Evolutionary conservation across 2,888 invertebrate species (phyloP), one percentile per base, ranked within the genome.

Genomic region (Galerucella calmariensis): DNA sequence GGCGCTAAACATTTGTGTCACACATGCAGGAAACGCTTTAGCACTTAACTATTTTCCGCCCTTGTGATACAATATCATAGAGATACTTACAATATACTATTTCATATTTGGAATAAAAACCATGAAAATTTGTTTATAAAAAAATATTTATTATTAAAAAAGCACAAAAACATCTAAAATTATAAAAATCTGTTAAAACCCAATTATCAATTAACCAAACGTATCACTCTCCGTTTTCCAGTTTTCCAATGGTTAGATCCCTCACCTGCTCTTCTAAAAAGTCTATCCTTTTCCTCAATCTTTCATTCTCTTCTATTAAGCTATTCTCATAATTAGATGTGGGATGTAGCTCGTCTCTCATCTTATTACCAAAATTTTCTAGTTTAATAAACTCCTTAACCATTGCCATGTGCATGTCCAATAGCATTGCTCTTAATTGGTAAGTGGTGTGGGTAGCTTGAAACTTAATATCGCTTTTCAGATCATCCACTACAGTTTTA

Each of bases 261-360:
- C 67, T 73, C 62, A 73, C 16, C 66, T 80, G 79, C 16, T 81
- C 78, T 71, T 89, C 89, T 72, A 90, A 82, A 79, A 88, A 87
- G 77, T 89, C 88, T 75, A 90, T 84, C 84, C 89, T 89, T 48
- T 89, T 86, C 2, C 87, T 85, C 41, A 90, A 85, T 80, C 87
- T 88, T 79, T 89, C 88, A 80, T 90, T 90, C 48, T 89, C 88
- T 81, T 90, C 90, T 46, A 89, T 79, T 75, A 90, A 84, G 67
- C 85, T 72, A 53, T 68, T 85, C 41, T 48, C 73, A 20, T 80
- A 89, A 89, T 78, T 87, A 88, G 68, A 87, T 86, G 59, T 85
- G 82, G 75, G 89, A 81, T 73, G 81, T 83, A 41, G 62, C 48
- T 83, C 82, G 16, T 82, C 78, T 12, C 79, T 80, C 14, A 84